Evolutionary conservation across 2,888 invertebrate species (phyloP).

Genomic region (Timandra comae): DNA sequence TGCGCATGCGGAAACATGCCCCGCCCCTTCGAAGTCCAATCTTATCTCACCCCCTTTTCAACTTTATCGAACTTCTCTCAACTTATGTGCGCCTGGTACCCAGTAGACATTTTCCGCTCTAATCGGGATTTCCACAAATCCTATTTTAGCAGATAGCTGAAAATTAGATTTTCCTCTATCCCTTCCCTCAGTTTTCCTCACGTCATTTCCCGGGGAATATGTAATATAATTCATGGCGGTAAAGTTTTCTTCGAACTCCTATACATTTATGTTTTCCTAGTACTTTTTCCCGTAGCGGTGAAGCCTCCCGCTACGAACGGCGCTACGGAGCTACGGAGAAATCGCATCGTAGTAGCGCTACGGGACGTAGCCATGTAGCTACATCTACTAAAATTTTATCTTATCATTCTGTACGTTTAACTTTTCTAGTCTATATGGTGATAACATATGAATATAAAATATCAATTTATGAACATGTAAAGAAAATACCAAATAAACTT

Average conservation of each 20-base stretch:
- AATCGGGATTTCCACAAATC: slow-evolving; percentile 72
- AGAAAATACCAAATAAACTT: no score
- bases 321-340: slow-evolving; percentile 1
- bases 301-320: slow-evolving; percentile 28
- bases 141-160: slow-evolving; percentile 49
- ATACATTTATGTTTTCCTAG: slow-evolving; percentile 38
- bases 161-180: slow-evolving; percentile 58
- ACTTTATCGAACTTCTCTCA: slow-evolving; percentile 15
- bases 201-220: slow-evolving; percentile 21
- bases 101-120: slow-evolving; percentile 75
- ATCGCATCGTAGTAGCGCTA: not conserved
- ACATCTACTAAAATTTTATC: no score
- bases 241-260: slow-evolving; percentile 17
- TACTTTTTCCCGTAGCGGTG: slow-evolving; percentile 38
- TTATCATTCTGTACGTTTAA: no score
- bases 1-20: slow-evolving; percentile 32
- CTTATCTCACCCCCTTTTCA: slow-evolving; percentile 37
- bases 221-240: slow-evolving; percentile 25
- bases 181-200: slow-evolving; percentile 14
- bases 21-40: slow-evolving; percentile 42
- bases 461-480: no score
- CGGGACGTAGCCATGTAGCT: no score
- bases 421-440: no score
- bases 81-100: slow-evolving; percentile 52
- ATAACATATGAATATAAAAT: no score